phyloP scores from a whole-genome alignment of 2,113 vertebrate genomes.

The Donacobius atricapilla region DNA sequence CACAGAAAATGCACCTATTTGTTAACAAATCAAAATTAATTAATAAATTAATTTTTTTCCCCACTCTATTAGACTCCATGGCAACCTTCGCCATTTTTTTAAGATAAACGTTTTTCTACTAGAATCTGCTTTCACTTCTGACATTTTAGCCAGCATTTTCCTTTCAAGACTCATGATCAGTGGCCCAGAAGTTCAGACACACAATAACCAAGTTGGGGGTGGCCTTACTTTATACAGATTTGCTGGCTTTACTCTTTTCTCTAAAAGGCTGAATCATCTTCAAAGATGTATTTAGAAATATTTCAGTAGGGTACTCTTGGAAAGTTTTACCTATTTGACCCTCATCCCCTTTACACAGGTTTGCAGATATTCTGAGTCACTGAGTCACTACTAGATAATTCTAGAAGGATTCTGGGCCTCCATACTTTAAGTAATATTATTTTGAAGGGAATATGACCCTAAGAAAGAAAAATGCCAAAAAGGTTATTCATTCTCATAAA shows the following conservation, averaged over 20 bases:
- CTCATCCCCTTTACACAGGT: not conserved
- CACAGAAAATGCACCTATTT: not conserved
- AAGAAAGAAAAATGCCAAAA: not conserved
- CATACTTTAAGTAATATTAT: not conserved
- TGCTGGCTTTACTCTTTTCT: not conserved
- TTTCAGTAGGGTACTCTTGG: not conserved
- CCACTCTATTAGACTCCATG: not conserved
- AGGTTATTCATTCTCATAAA: not conserved
- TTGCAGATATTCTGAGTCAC: not conserved
- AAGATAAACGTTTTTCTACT: not conserved
- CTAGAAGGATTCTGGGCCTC: not conserved
- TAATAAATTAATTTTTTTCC: too few relatives aligned
- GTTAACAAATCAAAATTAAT: not conserved
- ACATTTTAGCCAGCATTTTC: not conserved
- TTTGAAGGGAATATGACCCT: not conserved
- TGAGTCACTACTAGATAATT: not conserved
- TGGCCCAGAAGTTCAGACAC: not conserved
- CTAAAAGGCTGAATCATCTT: not conserved
- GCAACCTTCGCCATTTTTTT: not conserved
- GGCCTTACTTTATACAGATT: not conserved
- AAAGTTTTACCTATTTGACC: not conserved
- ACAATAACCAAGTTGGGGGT: not conserved
- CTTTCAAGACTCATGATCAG: not conserved
- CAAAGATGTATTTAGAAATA: not conserved
- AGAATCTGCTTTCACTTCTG: not conserved